Conservation (phyloP, 2,888 invertebrate species). For the Amphipyra berbera region DNA sequence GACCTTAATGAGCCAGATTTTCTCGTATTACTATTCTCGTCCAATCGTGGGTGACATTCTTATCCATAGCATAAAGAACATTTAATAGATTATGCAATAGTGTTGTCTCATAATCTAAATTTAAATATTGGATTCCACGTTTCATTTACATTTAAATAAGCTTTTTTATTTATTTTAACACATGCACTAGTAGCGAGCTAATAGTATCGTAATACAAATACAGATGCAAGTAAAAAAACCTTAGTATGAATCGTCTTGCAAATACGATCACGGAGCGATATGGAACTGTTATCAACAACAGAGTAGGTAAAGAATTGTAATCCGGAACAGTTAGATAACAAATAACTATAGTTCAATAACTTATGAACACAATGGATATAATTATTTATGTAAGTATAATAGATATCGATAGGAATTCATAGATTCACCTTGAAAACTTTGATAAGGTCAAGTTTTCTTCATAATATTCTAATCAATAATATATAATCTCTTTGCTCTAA, state of each 20-base stretch:
- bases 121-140: background rate
- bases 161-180: slow-evolving; percentile 7
- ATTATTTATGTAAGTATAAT: background rate
- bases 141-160: background rate
- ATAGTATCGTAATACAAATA: slow-evolving; percentile 3
- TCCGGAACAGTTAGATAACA: slow-evolving; percentile 48
- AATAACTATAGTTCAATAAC: slow-evolving; percentile 32
- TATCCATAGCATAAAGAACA: background rate
- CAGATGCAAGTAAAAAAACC: slow-evolving; percentile 12
- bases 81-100: background rate
- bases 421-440: slow-evolving; percentile 18
- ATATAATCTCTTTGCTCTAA: background rate
- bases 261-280: slow-evolving; percentile 23
- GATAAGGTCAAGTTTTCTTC: slow-evolving; percentile 11
- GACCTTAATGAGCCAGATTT: slow-evolving; percentile 33
- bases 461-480: no score
- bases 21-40: slow-evolving; percentile 20
- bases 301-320: slow-evolving; percentile 42
- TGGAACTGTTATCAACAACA: slow-evolving; percentile 33
- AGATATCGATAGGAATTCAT: slow-evolving; percentile 3
- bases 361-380: slow-evolving; percentile 16
- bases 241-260: slow-evolving; percentile 5
- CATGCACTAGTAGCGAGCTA: background rate
- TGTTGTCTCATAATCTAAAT: slow-evolving; percentile 1
- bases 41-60: slow-evolving; percentile 9